Percentiles rank a stretch among this genome's conserved stretches.
phyloP scores from a whole-genome alignment of 2,113 vertebrate genomes.

The Galbula dea region DNA sequence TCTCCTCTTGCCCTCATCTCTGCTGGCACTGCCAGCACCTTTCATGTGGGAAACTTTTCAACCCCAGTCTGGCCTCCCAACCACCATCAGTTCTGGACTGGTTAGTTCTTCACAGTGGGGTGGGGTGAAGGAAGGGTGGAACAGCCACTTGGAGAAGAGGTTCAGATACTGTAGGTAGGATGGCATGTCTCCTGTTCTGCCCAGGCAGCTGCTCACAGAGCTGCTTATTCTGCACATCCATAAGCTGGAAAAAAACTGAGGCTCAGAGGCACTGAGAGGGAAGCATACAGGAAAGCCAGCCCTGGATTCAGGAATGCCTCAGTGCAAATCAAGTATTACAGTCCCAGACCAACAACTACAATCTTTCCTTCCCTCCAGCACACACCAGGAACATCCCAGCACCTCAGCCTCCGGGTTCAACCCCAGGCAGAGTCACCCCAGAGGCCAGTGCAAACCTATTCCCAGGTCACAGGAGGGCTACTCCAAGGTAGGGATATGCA shows the following conservation, averaged over 20 bases:
- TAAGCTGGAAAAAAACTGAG: background rate
- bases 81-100: background rate
- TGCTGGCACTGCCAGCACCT: background rate
- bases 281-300: background rate
- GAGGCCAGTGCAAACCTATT: background rate
- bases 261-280: background rate
- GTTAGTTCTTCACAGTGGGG: background rate
- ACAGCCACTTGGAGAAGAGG: background rate
- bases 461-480: background rate
- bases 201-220: background rate
- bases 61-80: background rate
- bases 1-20: slow-evolving; percentile 20
- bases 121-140: background rate
- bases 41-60: slow-evolving; percentile 56
- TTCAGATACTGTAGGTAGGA: background rate
- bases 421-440: background rate
- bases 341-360: rapidly evolving
- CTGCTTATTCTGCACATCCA: background rate
- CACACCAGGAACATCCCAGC: background rate
- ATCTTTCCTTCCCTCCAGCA: background rate
- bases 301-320: background rate
- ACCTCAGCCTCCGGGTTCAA: background rate
- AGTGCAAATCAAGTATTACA: background rate
- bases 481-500: background rate
- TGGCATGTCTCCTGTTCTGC: background rate